Evolutionary conservation across 2,888 invertebrate genomes (phyloP), one percentile per base, ranked within the genome.

Genomic region (Griposia aprilina): DNA sequence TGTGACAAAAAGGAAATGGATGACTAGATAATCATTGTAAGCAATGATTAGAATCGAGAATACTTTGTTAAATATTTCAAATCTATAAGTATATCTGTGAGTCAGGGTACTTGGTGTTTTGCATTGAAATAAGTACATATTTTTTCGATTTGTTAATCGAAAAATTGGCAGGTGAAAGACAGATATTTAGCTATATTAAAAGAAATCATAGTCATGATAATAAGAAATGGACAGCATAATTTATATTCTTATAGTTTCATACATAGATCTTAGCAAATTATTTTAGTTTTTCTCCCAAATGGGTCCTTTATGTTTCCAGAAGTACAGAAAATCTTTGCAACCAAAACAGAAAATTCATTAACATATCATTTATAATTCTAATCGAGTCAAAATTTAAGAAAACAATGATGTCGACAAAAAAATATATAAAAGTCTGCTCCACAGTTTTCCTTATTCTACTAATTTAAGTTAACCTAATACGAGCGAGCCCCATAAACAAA

Each of bases 391-490:
- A 20, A 62, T 10, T 20, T 1, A 30, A 20, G 10, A 62, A 62
- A 62, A 62, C 7, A 59, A 55, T 11, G 11, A 17, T 4, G 26
- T 30, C 20, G 11, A 62, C 20, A 2, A 62, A 62, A 62, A 62
- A 1, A 62, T 2, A 7, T 2, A 36, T 13, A 7, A 41, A 26
- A 52, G 23, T 45, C 86, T 57, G 80, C 92, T 93, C 94, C 67
- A 91, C 50, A n/a, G 17, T 15, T 92, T 91, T 74, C 73, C 8
- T 57, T 87, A 76, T 87, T 88, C 85, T 68, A 90, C 92, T 93
- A 94, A 93, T 94, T 94, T 92, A 92, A 91, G 89, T 87, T 90
- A 91, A 92, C 92, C 92, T 90, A 91, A 90, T 91, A 89, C 88
- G 89, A 91, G 89, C 82, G 87, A 74, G 79, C 68, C 87, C 91